Percentiles rank a stretch among this genome's conserved stretches.
Conservation (phyloP, 2,888 invertebrate genomes). For the Yponomeuta malinellus region DNA sequence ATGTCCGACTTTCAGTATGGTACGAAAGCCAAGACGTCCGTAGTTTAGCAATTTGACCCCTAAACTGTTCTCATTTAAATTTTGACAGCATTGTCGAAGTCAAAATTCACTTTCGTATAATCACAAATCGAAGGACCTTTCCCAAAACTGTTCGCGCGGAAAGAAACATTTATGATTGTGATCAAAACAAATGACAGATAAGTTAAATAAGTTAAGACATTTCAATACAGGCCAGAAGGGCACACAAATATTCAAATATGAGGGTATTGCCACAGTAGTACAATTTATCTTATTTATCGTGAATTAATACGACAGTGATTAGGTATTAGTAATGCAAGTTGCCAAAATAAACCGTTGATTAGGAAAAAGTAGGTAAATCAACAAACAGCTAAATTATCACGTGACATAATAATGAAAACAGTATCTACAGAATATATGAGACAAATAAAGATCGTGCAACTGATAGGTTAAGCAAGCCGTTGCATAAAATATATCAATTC, state of each 20-base stretch:
- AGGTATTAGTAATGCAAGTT: not conserved
- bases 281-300: not conserved
- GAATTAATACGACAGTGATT: not conserved
- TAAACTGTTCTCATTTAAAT: too few species aligned
- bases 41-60: too few species aligned
- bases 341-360: not conserved
- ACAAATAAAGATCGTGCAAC: constrained; percentile 16
- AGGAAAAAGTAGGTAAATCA: not conserved
- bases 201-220: not conserved
- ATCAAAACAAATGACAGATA: not conserved
- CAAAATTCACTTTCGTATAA: not conserved
- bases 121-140: not conserved
- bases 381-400: constrained; percentile 11
- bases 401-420: constrained; percentile 14
- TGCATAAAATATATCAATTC: not conserved
- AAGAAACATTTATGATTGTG: not conserved
- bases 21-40: too few species aligned
- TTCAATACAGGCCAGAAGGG: not conserved
- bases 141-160: not conserved
- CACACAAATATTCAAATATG: not conserved
- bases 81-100: not conserved
- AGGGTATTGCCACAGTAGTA: not conserved
- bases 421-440: constrained; percentile 5
- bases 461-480: constrained; percentile 4
- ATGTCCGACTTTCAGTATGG: too few species aligned